Percentiles rank a stretch among this genome's conserved stretches.
phyloP scores from a whole-genome alignment of 1,140 invertebrate genomes.

The Philopotamus ludificatus region DNA sequence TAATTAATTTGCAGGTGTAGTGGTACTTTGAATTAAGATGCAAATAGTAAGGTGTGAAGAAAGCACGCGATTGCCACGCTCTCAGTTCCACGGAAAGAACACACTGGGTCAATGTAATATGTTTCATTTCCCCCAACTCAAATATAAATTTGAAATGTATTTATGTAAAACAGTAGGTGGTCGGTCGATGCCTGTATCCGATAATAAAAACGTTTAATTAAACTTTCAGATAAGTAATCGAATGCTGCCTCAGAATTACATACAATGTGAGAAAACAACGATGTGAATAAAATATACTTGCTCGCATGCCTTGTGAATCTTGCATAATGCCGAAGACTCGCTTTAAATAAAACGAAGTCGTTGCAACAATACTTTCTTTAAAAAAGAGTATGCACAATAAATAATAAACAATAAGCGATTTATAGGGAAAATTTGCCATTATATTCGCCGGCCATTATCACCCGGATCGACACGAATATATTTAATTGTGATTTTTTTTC shows the following conservation, averaged over 20 bases:
- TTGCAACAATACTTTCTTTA: no score
- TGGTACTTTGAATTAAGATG: no score
- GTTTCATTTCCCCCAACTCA: not conserved
- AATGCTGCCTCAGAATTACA: not conserved
- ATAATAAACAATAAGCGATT: no score
- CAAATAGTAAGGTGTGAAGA: not conserved
- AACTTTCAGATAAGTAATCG: constrained; percentile 25
- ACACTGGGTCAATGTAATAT: not conserved
- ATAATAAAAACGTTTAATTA: constrained; percentile 37
- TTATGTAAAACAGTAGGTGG: constrained; percentile 32
- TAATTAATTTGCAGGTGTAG: no score
- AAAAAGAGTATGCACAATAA: no score
- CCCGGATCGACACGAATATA: not conserved
- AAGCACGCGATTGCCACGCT: constrained; percentile 15
- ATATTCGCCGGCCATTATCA: not conserved
- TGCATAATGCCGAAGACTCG: no score
- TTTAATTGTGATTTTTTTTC: not conserved
- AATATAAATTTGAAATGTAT: constrained; percentile 33
- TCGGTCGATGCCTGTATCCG: constrained; percentile 21
- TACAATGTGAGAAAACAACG: not conserved
- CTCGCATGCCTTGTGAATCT: no score
- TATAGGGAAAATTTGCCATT: no score
- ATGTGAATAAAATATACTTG: no score
- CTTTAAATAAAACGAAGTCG: no score
- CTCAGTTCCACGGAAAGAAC: not conserved